Evolutionary conservation across 2,113 vertebrate genomes (phyloP), one percentile per base, ranked within the genome.

Genomic region (Poicephalus gulielmi): DNA sequence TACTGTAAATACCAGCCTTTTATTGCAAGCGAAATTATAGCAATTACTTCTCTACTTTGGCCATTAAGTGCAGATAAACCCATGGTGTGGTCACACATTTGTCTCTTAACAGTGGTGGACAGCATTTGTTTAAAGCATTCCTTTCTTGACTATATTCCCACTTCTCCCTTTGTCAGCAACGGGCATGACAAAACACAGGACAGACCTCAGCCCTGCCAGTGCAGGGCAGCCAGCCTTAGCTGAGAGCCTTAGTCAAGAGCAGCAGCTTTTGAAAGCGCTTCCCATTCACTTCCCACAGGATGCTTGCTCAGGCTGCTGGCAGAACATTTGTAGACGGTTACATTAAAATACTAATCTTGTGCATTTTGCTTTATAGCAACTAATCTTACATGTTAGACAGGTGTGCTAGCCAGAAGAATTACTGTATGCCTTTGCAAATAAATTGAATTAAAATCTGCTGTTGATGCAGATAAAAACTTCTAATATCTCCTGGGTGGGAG

Each of bases 121-220:
- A 16, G 8, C 8, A 78, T n/a, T 44, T 55, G 7, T 19, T 12
- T 50, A 23, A 78, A 55, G 31, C 6, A 15, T 46, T 50, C 7
- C 37, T 46, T 82, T 74, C 41, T 11, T 27, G 11, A 12, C 33
- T 37, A 2, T 46, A 22, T 67, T 75, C 28, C 14, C 11, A 8
- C 9, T 75, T 79, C 6, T 49, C 6, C 27, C 25, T 17, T 35
- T 37, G 37, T 41, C 47, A 63, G 27, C 27, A 68, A 49, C 2
- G 23, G 4, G 1, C 55, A 7, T 9, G 57, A 17, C 17, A 52
- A 15, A 47, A 2, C 2, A 7, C 5, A 15, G 24, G 39, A 0
- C 25, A 46, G 49, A 35, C 3, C 13, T 62, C 2, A 2, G 14
- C 22, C 37, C 33, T 83, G 50, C 25, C 30, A 27, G 35, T 0